phyloP scores from a whole-genome alignment of 2,113 vertebrate species.

The Gambusia holbrooki region DNA sequence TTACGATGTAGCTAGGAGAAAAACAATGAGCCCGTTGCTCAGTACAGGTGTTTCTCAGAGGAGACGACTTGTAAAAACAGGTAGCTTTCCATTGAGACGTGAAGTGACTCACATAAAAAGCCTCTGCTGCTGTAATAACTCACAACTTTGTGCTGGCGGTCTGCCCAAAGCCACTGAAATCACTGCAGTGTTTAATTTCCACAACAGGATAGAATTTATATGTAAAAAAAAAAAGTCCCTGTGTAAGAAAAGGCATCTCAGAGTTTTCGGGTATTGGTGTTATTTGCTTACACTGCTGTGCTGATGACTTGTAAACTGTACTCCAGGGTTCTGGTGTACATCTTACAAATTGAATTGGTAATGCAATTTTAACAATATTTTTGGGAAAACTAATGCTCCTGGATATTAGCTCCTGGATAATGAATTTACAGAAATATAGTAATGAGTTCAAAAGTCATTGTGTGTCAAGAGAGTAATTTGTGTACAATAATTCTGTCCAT shows the following conservation, averaged over 20 bases:
- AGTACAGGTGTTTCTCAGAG: conserved; percentile 77
- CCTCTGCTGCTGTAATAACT: conserved; percentile 69
- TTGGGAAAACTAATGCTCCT: not conserved
- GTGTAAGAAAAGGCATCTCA: conserved; percentile 33
- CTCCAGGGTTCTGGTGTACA: not conserved
- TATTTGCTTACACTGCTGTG: not conserved
- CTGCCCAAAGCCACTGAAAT: conserved; percentile 71
- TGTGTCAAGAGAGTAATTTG: no score
- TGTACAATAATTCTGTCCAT: no score
- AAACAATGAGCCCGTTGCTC: conserved; percentile 80
- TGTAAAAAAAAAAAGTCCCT: conserved; percentile 23
- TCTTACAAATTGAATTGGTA: not conserved
- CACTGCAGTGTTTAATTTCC: conserved; percentile 73
- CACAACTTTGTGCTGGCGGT: conserved; percentile 54
- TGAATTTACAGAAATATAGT: not conserved
- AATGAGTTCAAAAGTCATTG: no score
- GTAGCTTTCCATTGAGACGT: conserved; percentile 72
- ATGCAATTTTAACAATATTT: not conserved
- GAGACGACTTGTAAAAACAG: conserved; percentile 84
- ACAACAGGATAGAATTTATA: conserved; percentile 36
- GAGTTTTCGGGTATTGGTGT: not conserved
- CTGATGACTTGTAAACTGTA: not conserved
- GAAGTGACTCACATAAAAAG: conserved; percentile 77
- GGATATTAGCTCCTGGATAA: no score
- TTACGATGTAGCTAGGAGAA: conserved; percentile 75